Evolutionary conservation across 2,888 invertebrate genomes (phyloP).

Genomic region (Idaea biselata): DNA sequence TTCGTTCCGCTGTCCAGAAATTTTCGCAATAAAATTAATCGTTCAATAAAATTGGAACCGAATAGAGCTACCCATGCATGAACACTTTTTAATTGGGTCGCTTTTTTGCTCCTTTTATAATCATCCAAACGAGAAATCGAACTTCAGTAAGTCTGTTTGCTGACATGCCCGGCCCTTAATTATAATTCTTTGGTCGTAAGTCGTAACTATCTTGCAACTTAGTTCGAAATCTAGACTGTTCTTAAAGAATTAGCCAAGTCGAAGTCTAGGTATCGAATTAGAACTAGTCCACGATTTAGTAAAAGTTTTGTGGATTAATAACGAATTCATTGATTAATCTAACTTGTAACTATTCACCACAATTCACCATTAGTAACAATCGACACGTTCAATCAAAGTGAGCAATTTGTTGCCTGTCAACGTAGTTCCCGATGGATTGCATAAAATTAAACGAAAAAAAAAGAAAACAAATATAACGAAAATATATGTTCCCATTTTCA

Average conservation of each 20-base stretch:
- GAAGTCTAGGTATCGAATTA: constrained; percentile 21
- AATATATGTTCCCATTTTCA: constrained; percentile 73
- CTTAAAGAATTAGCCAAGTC: constrained; percentile 27
- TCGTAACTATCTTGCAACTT: constrained; percentile 19
- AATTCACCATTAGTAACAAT: constrained; percentile 5
- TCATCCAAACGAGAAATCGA: constrained; percentile 65
- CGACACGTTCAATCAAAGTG: constrained; percentile 58
- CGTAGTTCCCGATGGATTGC: constrained; percentile 65
- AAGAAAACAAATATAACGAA: constrained; percentile 57
- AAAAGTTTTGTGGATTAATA: constrained; percentile 19
- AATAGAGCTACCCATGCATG: constrained; percentile 75
- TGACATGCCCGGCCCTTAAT: constrained; percentile 10
- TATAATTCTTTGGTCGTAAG: neutral
- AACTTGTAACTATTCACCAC: neutral
- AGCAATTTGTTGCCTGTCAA: constrained; percentile 69
- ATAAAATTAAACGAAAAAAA: constrained; percentile 67
- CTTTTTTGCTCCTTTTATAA: constrained; percentile 67
- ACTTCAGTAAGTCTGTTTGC: constrained; percentile 53
- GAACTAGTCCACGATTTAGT: constrained; percentile 25
- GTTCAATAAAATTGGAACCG: constrained; percentile 75
- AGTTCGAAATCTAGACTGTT: constrained; percentile 18
- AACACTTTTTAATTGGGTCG: constrained; percentile 78
- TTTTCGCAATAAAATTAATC: constrained; percentile 80
- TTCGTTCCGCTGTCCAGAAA: constrained; percentile 78
- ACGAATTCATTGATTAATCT: constrained; percentile 4